phyloP scores from a whole-genome alignment of 2,113 vertebrate genomes.

The Marmota monax region DNA sequence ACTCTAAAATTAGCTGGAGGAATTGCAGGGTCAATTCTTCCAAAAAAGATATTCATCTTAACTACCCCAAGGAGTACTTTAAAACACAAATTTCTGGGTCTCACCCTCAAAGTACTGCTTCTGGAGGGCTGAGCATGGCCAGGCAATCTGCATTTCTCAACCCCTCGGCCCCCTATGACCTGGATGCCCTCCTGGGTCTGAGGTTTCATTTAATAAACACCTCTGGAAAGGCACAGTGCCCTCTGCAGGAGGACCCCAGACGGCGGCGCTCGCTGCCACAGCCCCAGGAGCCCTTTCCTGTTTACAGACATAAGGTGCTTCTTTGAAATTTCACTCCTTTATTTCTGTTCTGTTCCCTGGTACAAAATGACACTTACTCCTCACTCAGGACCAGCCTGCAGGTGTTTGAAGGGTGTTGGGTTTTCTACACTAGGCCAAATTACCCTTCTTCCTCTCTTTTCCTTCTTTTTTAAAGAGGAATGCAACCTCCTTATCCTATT shows the following conservation, averaged over 20 bases:
- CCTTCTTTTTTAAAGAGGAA: not conserved
- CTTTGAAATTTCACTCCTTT: not conserved
- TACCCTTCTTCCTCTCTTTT: not conserved
- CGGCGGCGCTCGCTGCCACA: rapidly evolving
- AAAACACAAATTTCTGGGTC: not conserved
- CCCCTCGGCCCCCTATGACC: not conserved
- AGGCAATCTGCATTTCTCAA: not conserved
- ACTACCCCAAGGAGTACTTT: not conserved
- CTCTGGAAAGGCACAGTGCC: not conserved
- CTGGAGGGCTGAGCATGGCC: not conserved
- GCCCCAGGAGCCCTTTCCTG: not conserved
- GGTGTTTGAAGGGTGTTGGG: not conserved
- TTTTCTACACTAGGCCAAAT: not conserved
- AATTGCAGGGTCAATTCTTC: not conserved
- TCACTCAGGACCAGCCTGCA: not conserved
- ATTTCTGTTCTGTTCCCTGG: not conserved
- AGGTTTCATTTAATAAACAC: not conserved
- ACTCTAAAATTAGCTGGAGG: not conserved
- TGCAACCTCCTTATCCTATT: not conserved
- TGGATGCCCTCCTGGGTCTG: not conserved
- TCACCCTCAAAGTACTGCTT: not conserved
- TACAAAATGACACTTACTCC: not conserved
- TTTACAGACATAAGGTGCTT: not conserved
- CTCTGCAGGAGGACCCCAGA: not conserved
- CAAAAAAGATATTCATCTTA: not conserved